A percentile compares a stretch with the other conserved stretches of the same genome.
phyloP scores from a whole-genome alignment of 2,888 invertebrate species.

The Harpalus rubripes region DNA sequence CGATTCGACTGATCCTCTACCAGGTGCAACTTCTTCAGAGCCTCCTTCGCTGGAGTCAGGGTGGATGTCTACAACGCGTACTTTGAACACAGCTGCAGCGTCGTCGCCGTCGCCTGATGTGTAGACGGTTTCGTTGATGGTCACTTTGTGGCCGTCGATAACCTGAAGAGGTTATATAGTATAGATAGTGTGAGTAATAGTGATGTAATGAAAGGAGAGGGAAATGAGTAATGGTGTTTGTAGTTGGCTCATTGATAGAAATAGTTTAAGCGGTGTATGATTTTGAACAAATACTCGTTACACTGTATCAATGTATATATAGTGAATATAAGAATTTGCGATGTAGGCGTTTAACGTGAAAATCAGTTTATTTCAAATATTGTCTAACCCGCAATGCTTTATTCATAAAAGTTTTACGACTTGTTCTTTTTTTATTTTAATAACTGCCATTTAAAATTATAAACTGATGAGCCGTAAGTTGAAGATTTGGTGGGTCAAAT shows the following conservation, averaged over 20 bases:
- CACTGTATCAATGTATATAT: too few species aligned
- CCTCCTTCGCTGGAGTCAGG: conserved; percentile 71
- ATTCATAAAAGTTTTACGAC: too few species aligned
- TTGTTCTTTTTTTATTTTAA: too few species aligned
- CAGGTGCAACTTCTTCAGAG: neutral
- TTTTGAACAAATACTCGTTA: neutral
- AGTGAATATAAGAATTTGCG: too few species aligned
- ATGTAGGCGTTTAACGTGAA: too few species aligned
- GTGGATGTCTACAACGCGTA: conserved; percentile 77
- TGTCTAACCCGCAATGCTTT: too few species aligned
- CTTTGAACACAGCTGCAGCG: conserved; percentile 76
- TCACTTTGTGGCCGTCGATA: conserved; percentile 79
- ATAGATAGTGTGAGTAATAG: conserved; percentile 11
- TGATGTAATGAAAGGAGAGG: neutral
- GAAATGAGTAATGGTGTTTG: neutral
- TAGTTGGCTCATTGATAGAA: conserved; percentile 6
- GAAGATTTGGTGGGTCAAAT: too few species aligned
- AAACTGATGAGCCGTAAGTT: too few species aligned
- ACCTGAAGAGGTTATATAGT: conserved; percentile 73
- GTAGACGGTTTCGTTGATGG: conserved; percentile 80
- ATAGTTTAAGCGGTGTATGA: neutral
- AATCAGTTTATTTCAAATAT: too few species aligned
- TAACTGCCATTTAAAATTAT: too few species aligned
- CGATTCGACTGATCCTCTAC: conserved; percentile 61
- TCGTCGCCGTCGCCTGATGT: conserved; percentile 74